phyloP scores from a whole-genome alignment of 1,140 invertebrate species.

The Halictus rubicundus region DNA sequence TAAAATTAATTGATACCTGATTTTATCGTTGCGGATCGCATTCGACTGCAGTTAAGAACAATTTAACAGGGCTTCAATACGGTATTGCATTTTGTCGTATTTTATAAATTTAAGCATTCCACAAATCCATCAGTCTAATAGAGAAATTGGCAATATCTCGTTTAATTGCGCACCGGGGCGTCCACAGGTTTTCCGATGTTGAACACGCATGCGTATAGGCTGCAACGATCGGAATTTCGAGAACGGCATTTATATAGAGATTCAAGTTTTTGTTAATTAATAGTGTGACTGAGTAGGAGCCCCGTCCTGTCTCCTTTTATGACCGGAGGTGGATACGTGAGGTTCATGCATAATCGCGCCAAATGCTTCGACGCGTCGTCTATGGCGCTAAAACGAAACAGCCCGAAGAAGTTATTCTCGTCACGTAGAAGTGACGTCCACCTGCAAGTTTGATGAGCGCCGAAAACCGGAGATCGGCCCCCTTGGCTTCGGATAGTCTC shows the following conservation, averaged over 20 bases:
- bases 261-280: constrained; percentile 48
- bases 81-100: too few species aligned
- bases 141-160: not conserved
- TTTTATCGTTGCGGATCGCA: too few species aligned
- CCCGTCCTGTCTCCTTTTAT: constrained; percentile 42
- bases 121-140: too few species aligned
- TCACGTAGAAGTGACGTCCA: constrained; percentile 41
- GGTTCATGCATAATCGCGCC: constrained; percentile 24
- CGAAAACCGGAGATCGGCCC: constrained; percentile 22
- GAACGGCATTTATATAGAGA: constrained; percentile 35
- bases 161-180: not conserved
- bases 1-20: too few species aligned
- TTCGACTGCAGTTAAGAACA: too few species aligned
- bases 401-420: constrained; percentile 18
- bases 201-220: not conserved
- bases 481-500: not conserved
- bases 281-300: constrained; percentile 45
- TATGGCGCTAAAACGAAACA: constrained; percentile 44
- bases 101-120: too few species aligned
- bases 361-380: constrained; percentile 36
- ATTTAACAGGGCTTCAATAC: too few species aligned
- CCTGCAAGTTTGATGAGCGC: constrained; percentile 41
- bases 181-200: not conserved
- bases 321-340: constrained; percentile 45
- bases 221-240: constrained; percentile 5